Evolutionary conservation across 1,140 invertebrate species (phyloP).

Genomic region (Ceratina japonica): DNA sequence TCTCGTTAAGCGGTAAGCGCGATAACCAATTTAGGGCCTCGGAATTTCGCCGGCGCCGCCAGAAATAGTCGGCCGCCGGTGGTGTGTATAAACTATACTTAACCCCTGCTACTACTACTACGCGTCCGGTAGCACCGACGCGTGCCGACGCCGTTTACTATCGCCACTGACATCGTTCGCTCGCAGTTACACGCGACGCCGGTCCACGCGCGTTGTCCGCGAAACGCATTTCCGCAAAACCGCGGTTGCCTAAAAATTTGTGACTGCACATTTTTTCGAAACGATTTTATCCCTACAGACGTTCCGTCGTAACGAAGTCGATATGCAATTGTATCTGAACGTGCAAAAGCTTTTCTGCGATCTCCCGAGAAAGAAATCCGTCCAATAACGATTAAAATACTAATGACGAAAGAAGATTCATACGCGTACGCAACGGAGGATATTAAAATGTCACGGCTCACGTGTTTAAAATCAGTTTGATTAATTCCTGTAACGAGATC

Average conservation of each 20-base stretch:
- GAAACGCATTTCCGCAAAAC: background rate
- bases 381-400: no score
- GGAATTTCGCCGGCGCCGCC: constrained; percentile 75
- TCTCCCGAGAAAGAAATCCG: no score
- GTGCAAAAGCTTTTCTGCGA: no score
- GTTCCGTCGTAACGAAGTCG: no score
- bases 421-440: no score
- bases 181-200: constrained; percentile 5
- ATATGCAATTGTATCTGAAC: no score
- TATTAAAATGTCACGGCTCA: no score
- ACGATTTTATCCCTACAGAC: no score
- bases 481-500: background rate
- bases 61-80: constrained; percentile 71
- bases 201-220: constrained; percentile 7
- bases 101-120: constrained; percentile 58
- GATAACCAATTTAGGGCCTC: constrained; percentile 78
- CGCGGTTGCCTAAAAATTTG: no score
- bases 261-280: no score
- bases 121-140: constrained; percentile 25
- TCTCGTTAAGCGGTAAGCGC: constrained; percentile 70
- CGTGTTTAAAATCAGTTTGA: no score
- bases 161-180: background rate
- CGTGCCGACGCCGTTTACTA: background rate
- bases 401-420: no score
- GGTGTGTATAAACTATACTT: constrained; percentile 65